Percentiles rank a stretch among this genome's conserved stretches.
These are phyloP conservation scores for Galleria mellonella DNA, from an alignment of 1,140 invertebrate genomes.

Conservation along the genomic window DNA sequence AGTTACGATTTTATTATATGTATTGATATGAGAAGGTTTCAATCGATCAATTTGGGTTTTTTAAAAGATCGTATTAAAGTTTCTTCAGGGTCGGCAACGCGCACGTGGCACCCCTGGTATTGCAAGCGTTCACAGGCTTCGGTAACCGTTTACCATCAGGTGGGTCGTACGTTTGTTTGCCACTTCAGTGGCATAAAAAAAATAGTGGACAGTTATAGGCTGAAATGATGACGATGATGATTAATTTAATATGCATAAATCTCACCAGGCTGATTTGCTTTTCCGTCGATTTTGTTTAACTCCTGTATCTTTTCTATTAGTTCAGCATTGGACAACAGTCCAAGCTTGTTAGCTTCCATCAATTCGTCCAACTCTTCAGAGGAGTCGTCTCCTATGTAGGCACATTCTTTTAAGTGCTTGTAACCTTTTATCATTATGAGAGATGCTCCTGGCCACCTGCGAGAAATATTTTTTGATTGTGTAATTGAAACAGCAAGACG, in stretches of 20 bases:
- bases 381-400: conserved; percentile 86
- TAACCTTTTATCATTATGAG: conserved; percentile 84
- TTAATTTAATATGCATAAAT: not conserved
- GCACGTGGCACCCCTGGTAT: too few relatives aligned
- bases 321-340: conserved; percentile 37
- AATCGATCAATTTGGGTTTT: too few relatives aligned
- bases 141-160: too few relatives aligned
- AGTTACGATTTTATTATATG: too few relatives aligned
- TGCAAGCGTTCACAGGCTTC: too few relatives aligned
- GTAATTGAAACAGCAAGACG: not conserved
- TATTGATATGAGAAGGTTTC: too few relatives aligned
- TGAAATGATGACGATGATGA: too few relatives aligned
- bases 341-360: conserved; percentile 63
- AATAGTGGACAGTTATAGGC: too few relatives aligned
- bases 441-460: conserved; percentile 83
- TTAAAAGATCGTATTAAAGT: too few relatives aligned
- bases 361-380: conserved; percentile 83
- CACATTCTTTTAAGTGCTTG: conserved; percentile 84
- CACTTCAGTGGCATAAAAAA: too few relatives aligned
- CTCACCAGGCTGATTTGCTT: conserved; percentile 60
- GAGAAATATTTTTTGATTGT: not conserved
- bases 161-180: too few relatives aligned
- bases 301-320: conserved; percentile 41
- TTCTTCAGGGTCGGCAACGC: too few relatives aligned
- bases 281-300: conserved; percentile 45